These are phyloP conservation scores for Lethenteron camtschaticum DNA, from an alignment of 2,113 vertebrate genomes.

Conservation along the genomic window DNA sequence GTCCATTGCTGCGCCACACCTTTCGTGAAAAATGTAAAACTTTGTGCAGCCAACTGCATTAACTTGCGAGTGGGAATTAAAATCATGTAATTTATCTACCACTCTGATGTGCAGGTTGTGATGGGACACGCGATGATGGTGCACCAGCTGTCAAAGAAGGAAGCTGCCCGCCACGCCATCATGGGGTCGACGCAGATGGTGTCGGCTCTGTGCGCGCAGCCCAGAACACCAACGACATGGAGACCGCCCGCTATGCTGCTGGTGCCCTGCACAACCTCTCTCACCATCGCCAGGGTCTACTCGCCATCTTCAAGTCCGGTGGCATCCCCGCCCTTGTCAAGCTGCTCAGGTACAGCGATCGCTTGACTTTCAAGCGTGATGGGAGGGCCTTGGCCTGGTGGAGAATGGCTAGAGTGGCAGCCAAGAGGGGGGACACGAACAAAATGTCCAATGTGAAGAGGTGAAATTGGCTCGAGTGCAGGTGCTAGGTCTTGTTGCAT, in stretches of 20 bases:
- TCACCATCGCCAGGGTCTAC: slow-evolving; percentile 85
- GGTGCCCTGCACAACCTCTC: slow-evolving; percentile 93
- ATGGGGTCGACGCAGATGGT: slow-evolving; percentile 99
- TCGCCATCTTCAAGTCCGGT: slow-evolving; percentile 96
- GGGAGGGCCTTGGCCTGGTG: too few relatives aligned
- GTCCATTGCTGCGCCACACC: too few relatives aligned
- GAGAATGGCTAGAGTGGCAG: too few relatives aligned
- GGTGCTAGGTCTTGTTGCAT: too few relatives aligned
- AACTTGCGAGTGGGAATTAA: too few relatives aligned
- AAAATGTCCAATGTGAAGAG: too few relatives aligned
- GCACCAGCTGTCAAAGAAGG: slow-evolving; percentile 95
- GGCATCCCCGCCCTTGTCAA: slow-evolving; percentile 94
- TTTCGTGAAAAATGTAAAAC: too few relatives aligned
- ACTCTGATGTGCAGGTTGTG: slow-evolving; percentile 39
- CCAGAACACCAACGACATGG: slow-evolving; percentile 92
- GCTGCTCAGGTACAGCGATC: slow-evolving; percentile 61
- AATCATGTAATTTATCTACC: slow-evolving; percentile 4
- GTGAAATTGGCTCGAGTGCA: too few relatives aligned
- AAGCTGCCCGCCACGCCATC: slow-evolving; percentile 90
- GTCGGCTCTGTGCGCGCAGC: slow-evolving; percentile 89
- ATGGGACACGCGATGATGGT: slow-evolving; percentile 99
- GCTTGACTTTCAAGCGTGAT: too few relatives aligned
- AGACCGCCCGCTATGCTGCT: slow-evolving; percentile 85
- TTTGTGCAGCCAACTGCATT: too few relatives aligned
- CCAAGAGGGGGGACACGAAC: too few relatives aligned